phyloP scores from a whole-genome alignment of 2,797 vertebrate genomes.

The Falco concolor region DNA sequence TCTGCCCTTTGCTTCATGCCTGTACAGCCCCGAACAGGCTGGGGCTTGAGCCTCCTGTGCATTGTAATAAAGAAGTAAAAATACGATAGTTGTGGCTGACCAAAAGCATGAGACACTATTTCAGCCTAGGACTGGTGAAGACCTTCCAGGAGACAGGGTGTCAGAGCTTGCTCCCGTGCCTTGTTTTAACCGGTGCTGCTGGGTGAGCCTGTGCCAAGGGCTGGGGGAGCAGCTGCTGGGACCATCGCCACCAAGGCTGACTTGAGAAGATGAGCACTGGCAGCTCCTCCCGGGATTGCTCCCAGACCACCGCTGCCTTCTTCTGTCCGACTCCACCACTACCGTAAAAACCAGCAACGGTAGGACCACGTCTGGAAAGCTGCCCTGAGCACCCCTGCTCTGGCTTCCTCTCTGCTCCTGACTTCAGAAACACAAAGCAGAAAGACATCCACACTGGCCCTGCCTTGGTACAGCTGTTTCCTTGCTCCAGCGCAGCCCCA shows the following conservation, averaged over 20 bases:
- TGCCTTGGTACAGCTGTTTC: background rate
- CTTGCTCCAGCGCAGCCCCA: background rate
- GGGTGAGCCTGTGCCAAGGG: accelerated
- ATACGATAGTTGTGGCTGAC: background rate
- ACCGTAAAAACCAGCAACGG: background rate
- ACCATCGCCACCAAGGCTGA: background rate
- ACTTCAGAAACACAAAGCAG: background rate
- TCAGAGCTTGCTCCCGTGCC: background rate
- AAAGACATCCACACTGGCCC: background rate
- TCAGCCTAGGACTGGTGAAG: background rate
- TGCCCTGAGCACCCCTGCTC: background rate
- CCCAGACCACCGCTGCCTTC: background rate
- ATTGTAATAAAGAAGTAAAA: background rate
- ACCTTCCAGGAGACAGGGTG: background rate
- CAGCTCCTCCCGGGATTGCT: background rate
- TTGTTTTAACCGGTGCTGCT: background rate
- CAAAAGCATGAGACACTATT: background rate
- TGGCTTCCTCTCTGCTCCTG: background rate
- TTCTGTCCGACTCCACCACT: background rate
- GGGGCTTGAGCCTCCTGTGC: background rate
- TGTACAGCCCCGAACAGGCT: background rate
- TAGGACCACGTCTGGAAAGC: background rate
- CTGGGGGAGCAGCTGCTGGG: background rate
- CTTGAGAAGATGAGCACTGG: background rate
- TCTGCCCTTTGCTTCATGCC: background rate